Conservation (phyloP, 2,797 vertebrate species). For the Buceros bicornis region DNA sequence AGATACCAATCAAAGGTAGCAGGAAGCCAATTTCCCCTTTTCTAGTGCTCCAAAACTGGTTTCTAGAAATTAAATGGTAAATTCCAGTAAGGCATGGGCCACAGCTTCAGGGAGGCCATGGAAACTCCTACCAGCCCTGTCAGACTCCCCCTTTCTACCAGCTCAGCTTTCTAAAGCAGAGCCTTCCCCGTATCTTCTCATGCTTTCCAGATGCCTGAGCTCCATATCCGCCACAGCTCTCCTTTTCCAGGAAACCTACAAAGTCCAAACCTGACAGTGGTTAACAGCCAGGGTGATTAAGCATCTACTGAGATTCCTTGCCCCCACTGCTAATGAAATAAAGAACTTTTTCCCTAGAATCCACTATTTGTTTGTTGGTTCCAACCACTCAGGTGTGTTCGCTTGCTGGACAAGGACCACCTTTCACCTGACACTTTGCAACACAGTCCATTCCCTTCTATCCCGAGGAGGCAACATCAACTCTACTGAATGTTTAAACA, state of each 20-base stretch:
- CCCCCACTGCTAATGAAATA: background rate
- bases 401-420: background rate
- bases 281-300: accelerated
- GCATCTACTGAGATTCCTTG: background rate
- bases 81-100: background rate
- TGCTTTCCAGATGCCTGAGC: background rate
- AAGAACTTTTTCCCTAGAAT: background rate
- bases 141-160: background rate
- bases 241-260: background rate
- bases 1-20: background rate
- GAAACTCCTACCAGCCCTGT: background rate
- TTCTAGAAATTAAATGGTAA: background rate
- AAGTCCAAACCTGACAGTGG: background rate
- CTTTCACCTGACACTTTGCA: accelerated
- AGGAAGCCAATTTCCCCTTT: background rate
- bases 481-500: background rate
- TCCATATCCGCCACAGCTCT: background rate
- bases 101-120: background rate
- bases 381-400: background rate
- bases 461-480: background rate
- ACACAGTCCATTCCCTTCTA: background rate
- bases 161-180: background rate
- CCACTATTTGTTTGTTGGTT: background rate
- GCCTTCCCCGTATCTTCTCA: background rate
- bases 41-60: background rate